phyloP scores from a whole-genome alignment of 2,888 invertebrate genomes.

The Coenonympha arcania region DNA sequence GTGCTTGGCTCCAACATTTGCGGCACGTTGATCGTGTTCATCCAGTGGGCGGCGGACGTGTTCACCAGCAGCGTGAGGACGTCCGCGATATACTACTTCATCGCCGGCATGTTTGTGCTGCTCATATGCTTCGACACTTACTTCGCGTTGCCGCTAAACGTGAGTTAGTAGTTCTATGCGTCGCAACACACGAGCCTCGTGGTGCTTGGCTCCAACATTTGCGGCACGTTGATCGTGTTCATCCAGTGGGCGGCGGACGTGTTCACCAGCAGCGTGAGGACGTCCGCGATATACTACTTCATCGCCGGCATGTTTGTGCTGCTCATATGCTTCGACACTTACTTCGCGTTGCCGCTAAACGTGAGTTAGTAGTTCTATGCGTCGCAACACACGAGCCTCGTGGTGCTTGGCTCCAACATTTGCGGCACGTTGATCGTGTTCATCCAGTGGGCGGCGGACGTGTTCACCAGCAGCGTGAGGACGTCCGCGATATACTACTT shows the following conservation, averaged over 20 bases:
- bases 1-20: slow-evolving; percentile 94
- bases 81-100: slow-evolving; percentile 97
- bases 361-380: slow-evolving; percentile 82
- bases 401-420: slow-evolving; percentile 93
- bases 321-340: slow-evolving; percentile 94
- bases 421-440: slow-evolving; percentile 90
- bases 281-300: slow-evolving; percentile 97
- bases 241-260: slow-evolving; percentile 80
- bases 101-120: slow-evolving; percentile 92
- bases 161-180: slow-evolving; percentile 79
- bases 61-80: slow-evolving; percentile 83
- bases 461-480: slow-evolving; percentile 79
- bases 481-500: slow-evolving; percentile 98
- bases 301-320: slow-evolving; percentile 93
- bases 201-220: slow-evolving; percentile 92
- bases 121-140: slow-evolving; percentile 96
- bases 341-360: slow-evolving; percentile 93
- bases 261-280: slow-evolving; percentile 81
- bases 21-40: slow-evolving; percentile 87
- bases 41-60: slow-evolving; percentile 79
- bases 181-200: slow-evolving; percentile 95
- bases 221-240: slow-evolving; percentile 88
- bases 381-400: slow-evolving; percentile 93
- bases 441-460: slow-evolving; percentile 79
- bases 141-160: slow-evolving; percentile 93